Conservation (phyloP, 2,888 invertebrate species). For the Rhingia campestris region DNA sequence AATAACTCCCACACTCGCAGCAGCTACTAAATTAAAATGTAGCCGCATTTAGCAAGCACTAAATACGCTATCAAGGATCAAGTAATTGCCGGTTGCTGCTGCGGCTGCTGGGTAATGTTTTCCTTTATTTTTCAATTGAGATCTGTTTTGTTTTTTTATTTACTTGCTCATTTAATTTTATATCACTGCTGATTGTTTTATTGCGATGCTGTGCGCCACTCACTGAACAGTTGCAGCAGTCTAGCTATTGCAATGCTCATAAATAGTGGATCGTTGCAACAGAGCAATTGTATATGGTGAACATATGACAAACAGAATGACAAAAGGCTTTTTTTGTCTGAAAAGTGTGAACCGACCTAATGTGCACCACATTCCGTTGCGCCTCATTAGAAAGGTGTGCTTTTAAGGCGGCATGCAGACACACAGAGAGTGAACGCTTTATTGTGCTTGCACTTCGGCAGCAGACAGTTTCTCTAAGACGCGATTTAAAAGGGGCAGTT, state of each 20-base stretch:
- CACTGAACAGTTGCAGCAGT: constrained; percentile 29
- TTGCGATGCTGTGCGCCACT: constrained; percentile 3
- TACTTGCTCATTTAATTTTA: constrained; percentile 13
- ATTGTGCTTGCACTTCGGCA: constrained; percentile 16
- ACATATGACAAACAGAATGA: constrained; percentile 34
- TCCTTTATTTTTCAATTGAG: constrained; percentile 42
- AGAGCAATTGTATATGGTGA: constrained; percentile 18
- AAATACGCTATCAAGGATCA: constrained; percentile 69
- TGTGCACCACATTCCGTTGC: constrained; percentile 67
- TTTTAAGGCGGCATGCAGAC: constrained; percentile 32
- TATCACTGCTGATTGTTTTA: constrained; percentile 41
- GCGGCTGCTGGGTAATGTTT: neutral
- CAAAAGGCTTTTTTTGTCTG: constrained; percentile 56
- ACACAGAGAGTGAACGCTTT: constrained; percentile 17
- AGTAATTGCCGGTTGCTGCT: constrained; percentile 62
- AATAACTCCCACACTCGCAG: constrained; percentile 28
- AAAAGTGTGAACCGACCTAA: constrained; percentile 58
- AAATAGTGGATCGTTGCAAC: constrained; percentile 42
- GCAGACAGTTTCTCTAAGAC: constrained; percentile 27
- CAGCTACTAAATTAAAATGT: constrained; percentile 27
- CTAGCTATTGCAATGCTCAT: constrained; percentile 9
- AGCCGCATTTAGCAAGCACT: constrained; percentile 56
- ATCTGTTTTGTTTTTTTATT: constrained; percentile 28
- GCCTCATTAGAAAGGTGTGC: constrained; percentile 70
- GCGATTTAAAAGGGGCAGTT: constrained; percentile 14